phyloP scores from a whole-genome alignment of 2,113 vertebrate genomes.

The Carlito syrichta region DNA sequence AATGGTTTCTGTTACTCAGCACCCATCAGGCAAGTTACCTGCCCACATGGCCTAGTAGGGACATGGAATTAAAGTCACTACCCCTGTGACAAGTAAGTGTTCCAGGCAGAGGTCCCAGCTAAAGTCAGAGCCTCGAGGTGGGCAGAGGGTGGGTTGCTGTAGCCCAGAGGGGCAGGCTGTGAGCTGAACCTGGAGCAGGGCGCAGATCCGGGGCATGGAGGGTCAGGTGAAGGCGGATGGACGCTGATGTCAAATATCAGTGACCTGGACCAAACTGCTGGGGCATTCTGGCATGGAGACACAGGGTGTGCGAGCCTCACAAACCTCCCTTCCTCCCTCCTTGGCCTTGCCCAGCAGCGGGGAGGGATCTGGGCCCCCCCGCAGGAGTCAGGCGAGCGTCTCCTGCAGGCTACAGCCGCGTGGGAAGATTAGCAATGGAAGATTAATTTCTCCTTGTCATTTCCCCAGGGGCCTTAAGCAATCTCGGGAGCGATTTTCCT shows the following conservation, averaged over 20 bases:
- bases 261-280: neutral
- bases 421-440: conserved; percentile 83
- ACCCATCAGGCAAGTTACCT: too few relatives aligned
- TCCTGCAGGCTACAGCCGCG: conserved; percentile 64
- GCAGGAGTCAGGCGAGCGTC: neutral
- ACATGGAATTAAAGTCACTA: neutral
- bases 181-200: neutral
- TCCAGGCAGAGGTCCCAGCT: neutral
- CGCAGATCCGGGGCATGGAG: neutral
- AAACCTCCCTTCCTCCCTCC: neutral
- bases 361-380: neutral
- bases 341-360: neutral
- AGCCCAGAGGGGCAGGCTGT: neutral
- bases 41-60: neutral
- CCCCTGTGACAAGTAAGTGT: neutral
- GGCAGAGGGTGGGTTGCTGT: neutral
- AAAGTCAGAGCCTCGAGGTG: neutral
- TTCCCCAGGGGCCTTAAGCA: conserved; percentile 82
- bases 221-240: neutral
- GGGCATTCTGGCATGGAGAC: neutral
- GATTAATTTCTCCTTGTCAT: conserved; percentile 85
- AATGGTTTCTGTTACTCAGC: too few relatives aligned
- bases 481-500: conserved; percentile 82
- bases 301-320: neutral
- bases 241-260: neutral